Evolutionary conservation across 2,888 invertebrate species (phyloP).

Genomic region (Tillus elongatus): DNA sequence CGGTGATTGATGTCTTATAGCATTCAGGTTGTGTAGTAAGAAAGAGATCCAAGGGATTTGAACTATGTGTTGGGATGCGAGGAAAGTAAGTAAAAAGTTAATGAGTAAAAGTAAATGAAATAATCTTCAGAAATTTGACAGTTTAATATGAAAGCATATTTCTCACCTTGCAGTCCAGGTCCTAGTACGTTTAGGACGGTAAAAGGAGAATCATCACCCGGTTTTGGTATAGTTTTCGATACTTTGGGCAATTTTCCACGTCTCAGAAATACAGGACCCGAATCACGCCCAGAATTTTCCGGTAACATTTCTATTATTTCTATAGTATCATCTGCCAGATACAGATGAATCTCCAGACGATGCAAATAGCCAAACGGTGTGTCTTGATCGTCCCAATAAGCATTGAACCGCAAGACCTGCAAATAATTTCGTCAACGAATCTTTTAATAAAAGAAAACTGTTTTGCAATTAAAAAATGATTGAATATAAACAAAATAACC

Average conservation of each 20-base stretch:
- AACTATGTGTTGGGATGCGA: too few species aligned
- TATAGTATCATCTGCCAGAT: constrained; percentile 79
- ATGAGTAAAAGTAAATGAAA: too few species aligned
- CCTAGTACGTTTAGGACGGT: constrained; percentile 58
- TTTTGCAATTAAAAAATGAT: too few species aligned
- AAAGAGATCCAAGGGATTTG: too few species aligned
- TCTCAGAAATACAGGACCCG: constrained; percentile 63
- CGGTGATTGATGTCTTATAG: too few species aligned
- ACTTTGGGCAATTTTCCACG: constrained; percentile 73
- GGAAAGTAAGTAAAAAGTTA: too few species aligned
- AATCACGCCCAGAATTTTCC: constrained; percentile 61
- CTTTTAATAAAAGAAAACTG: constrained; percentile 4
- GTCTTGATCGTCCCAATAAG: constrained; percentile 82
- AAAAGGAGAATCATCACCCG: constrained; percentile 44
- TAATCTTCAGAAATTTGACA: too few species aligned
- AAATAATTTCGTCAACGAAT: constrained; percentile 9
- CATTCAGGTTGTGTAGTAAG: too few species aligned
- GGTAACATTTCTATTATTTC: constrained; percentile 71
- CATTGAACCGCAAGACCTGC: constrained; percentile 62
- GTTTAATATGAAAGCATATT: too few species aligned
- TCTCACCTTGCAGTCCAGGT: constrained; percentile 39
- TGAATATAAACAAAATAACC: constrained; percentile 24
- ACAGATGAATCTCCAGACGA: constrained; percentile 72
- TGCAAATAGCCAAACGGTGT: constrained; percentile 70
- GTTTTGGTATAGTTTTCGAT: constrained; percentile 34